Evolutionary conservation across 2,888 invertebrate genomes (phyloP).

Genomic region (Epinotia bilunana): DNA sequence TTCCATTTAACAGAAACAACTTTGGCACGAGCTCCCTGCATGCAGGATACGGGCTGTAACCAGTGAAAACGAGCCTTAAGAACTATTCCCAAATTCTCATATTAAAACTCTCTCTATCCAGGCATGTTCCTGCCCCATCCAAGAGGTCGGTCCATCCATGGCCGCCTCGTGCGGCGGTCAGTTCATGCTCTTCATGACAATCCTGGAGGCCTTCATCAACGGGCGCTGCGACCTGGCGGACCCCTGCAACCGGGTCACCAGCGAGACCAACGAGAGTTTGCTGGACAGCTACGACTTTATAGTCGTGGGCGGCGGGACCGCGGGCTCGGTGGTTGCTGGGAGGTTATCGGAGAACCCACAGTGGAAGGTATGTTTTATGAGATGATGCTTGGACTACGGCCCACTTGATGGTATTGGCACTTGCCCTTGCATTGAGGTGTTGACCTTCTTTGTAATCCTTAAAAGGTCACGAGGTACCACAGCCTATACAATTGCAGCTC

Average conservation of each 20-base stretch:
- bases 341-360: slow-evolving; percentile 86
- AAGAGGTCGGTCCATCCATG: slow-evolving; percentile 84
- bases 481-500: no score
- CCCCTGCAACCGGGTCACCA: slow-evolving; percentile 84
- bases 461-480: no score
- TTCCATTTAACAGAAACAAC: no score
- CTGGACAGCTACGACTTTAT: slow-evolving; percentile 87
- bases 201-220: slow-evolving; percentile 86
- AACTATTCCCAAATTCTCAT: not conserved
- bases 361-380: slow-evolving; percentile 80
- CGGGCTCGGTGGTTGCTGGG: slow-evolving; percentile 86
- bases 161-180: slow-evolving; percentile 84
- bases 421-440: no score
- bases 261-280: slow-evolving; percentile 57
- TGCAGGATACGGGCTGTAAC: no score
- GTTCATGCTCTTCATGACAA: slow-evolving; percentile 86
- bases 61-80: no score
- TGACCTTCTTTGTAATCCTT: no score
- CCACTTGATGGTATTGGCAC: no score
- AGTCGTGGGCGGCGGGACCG: slow-evolving; percentile 87
- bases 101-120: slow-evolving; percentile 51
- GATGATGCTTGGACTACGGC: not conserved
- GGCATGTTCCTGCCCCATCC: slow-evolving; percentile 83
- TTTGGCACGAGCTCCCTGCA: no score
- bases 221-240: slow-evolving; percentile 84